Percentiles rank a stretch among this genome's conserved stretches.
These are phyloP conservation scores for Sandelia bainsii DNA, from an alignment of 2,797 vertebrate species.

Conservation along the genomic window DNA sequence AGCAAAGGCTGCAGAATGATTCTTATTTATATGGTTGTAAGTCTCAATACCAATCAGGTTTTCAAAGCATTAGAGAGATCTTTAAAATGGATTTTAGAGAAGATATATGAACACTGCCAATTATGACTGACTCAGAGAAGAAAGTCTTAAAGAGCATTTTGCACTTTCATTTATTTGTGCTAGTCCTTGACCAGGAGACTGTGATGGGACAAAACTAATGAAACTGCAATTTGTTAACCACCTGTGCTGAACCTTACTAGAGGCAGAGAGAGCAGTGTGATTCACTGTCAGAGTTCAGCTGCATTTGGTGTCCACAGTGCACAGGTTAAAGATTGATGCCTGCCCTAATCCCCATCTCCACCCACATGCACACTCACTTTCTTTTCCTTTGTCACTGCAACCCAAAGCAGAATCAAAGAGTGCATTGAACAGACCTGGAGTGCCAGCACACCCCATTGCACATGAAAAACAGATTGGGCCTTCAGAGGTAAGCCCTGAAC, in stretches of 20 bases:
- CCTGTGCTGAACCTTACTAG: constrained; percentile 20
- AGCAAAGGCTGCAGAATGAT: constrained; percentile 47
- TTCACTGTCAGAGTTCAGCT: constrained; percentile 63
- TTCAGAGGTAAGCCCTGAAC: constrained; percentile 72
- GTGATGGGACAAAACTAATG: constrained; percentile 28
- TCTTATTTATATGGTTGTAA: constrained; percentile 43
- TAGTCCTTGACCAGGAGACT: background rate
- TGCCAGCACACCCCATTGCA: constrained; percentile 79
- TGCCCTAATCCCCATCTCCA: constrained; percentile 68
- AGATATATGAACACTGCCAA: background rate
- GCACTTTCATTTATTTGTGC: background rate
- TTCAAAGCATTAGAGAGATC: constrained; percentile 9
- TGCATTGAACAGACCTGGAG: constrained; percentile 73
- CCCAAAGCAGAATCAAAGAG: constrained; percentile 74
- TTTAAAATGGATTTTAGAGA: constrained; percentile 3
- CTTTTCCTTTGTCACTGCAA: constrained; percentile 62
- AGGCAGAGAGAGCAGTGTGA: constrained; percentile 49
- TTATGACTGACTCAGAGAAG: background rate
- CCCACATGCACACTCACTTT: constrained; percentile 68
- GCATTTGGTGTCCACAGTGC: constrained; percentile 56
- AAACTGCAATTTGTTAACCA: constrained; percentile 43
- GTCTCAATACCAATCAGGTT: constrained; percentile 12
- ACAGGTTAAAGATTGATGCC: constrained; percentile 80
- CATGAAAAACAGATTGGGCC: constrained; percentile 71
- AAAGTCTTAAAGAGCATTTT: background rate